phyloP scores from a whole-genome alignment of 2,888 invertebrate species.

The Drosophila melanosoma region DNA sequence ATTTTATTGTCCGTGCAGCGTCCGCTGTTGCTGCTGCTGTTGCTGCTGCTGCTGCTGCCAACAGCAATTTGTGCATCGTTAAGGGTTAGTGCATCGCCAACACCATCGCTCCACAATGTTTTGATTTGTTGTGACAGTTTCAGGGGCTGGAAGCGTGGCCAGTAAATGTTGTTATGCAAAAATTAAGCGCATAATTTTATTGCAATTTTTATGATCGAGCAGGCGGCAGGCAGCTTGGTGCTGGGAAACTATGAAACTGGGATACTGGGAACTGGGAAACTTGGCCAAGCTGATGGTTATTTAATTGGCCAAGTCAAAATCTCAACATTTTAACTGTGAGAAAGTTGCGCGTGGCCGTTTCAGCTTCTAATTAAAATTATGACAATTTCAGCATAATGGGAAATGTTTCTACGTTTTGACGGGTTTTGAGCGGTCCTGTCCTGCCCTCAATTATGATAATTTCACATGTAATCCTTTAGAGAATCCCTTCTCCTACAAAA shows the following conservation, averaged over 20 bases:
- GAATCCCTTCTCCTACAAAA: slow-evolving; percentile 1
- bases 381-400: slow-evolving; percentile 23
- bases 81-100: slow-evolving; percentile 67
- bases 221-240: slow-evolving; percentile 9
- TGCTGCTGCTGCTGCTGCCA: slow-evolving; percentile 17
- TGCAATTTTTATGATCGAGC: slow-evolving; percentile 83
- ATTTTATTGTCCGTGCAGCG: slow-evolving; percentile 77
- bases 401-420: slow-evolving; percentile 28
- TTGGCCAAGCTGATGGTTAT: slow-evolving; percentile 59
- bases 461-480: slow-evolving; percentile 66
- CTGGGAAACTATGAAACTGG: slow-evolving; percentile 33
- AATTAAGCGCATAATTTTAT: slow-evolving; percentile 84
- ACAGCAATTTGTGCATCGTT: slow-evolving; percentile 74
- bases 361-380: slow-evolving; percentile 49
- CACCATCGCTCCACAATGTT: slow-evolving; percentile 64
- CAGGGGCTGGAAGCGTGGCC: slow-evolving; percentile 45
- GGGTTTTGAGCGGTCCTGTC: slow-evolving; percentile 27
- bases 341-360: slow-evolving; percentile 50
- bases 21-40: slow-evolving; percentile 1
- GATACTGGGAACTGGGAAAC: slow-evolving; percentile 32
- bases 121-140: slow-evolving; percentile 85
- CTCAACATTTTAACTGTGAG: slow-evolving; percentile 46
- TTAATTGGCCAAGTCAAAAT: slow-evolving; percentile 57
- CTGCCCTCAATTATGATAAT: slow-evolving; percentile 71
- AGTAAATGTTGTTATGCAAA: slow-evolving; percentile 84